Evolutionary conservation across 2,113 vertebrate species (phyloP), one percentile per base, ranked within the genome.

Genomic region (Polypterus bichir): DNA sequence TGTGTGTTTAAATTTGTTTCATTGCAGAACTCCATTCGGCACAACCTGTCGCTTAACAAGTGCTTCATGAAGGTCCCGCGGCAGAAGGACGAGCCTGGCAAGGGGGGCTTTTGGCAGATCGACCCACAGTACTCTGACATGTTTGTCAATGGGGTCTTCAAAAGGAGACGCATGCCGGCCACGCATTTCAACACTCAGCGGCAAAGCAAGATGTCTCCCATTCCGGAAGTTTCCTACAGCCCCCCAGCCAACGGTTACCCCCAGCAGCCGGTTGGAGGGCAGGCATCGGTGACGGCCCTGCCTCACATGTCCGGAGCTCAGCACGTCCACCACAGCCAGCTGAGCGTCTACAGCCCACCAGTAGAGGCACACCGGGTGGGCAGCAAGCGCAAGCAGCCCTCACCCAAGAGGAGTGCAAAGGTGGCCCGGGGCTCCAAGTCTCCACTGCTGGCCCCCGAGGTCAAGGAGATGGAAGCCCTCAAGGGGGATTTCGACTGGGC

Each of bases 11-110:
- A 1, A 27, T 27, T 27, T 27, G 55, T 57, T 62, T 65, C 62
- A 55, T 68, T 63, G 46, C 80, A 95, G 92, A 95, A 95, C 79
- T 94, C 92, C 3, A 95, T 95, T 72, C 86, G 91, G 59, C 92
- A 94, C 80, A 94, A 94, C 82, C 76, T 95, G 68, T 95, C 92
- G 48, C 82, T 95, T 76, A 93, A 95, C 81, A 93, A 94, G 79
- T 94, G 91, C 80, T 95, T 94, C 79, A 89, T 88, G 88, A 95
- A 94, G 82, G 92, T 95, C 64, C 91, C 92, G 69, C 79, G 92
- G 56, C 89, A 88, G 73, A 94, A 95, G 64, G 89, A 92, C 47
- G 91, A 93, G 70, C 92, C 92, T 0, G 92, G 92, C 54, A 95
- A 94, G 75, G 92, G 92, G 57, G 90, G 92, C 71, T 89, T 92